Percentiles rank a stretch among this genome's conserved stretches.
phyloP scores from a whole-genome alignment of 2,797 vertebrate species.

The Margarornis squamiger region DNA sequence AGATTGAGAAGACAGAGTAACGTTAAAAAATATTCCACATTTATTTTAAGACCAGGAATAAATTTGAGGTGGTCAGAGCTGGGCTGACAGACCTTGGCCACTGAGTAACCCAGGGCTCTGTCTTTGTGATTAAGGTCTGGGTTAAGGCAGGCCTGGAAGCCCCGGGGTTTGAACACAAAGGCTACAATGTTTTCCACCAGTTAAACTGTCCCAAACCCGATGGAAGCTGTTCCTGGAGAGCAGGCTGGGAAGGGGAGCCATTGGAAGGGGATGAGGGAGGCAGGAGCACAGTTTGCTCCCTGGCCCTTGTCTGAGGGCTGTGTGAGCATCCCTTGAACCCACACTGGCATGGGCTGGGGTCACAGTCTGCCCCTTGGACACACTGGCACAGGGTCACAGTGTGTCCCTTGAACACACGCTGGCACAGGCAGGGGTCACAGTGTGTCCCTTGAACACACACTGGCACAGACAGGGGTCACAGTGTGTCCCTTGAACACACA shows the following conservation, averaged over 20 bases:
- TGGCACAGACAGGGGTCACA: no score
- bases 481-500: no score
- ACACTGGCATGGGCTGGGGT: no score
- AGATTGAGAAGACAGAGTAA: not conserved
- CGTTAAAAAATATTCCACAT: not conserved
- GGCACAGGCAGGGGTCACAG: no score
- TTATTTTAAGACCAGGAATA: not conserved
- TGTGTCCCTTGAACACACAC: no score
- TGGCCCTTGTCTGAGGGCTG: not conserved
- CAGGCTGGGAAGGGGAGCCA: fast-evolving
- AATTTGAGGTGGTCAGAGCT: not conserved
- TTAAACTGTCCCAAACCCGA: not conserved
- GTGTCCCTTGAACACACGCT: no score
- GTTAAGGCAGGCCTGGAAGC: not conserved
- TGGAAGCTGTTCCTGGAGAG: not conserved
- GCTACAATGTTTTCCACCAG: not conserved
- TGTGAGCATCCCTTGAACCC: not conserved
- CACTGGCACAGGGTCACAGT: no score
- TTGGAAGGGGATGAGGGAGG: not conserved
- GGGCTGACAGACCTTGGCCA: not conserved
- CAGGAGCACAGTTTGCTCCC: not conserved
- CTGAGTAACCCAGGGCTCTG: not conserved
- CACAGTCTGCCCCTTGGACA: no score
- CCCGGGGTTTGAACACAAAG: not conserved
- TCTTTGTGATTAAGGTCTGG: not conserved